Conservation (phyloP, 2,888 invertebrate species). For the Plebejus anna region DNA sequence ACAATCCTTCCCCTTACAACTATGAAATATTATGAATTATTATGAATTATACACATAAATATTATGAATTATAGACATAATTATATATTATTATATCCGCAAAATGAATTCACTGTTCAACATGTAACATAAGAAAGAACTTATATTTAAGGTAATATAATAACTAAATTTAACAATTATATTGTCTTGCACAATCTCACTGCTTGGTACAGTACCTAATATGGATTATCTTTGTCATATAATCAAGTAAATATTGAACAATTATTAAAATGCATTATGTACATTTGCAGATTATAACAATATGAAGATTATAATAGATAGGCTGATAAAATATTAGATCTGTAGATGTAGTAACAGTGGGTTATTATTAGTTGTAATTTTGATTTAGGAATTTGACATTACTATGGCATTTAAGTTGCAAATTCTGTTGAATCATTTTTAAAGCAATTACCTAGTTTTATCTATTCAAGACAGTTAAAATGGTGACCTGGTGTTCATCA, state of each 20-base stretch:
- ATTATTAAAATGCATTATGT: neutral
- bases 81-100: neutral
- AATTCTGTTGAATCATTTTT: neutral
- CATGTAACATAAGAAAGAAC: neutral
- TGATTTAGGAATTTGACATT: slow-evolving; percentile 14
- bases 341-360: slow-evolving; percentile 27
- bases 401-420: slow-evolving; percentile 20
- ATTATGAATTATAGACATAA: neutral
- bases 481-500: neutral
- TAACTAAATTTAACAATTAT: neutral
- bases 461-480: neutral
- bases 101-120: neutral
- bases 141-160: neutral
- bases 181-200: neutral
- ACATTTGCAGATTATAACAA: neutral
- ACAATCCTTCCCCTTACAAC: neutral
- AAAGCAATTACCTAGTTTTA: neutral
- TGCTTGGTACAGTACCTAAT: neutral
- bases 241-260: neutral
- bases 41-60: neutral
- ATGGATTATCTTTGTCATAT: neutral
- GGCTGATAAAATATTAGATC: slow-evolving; percentile 17
- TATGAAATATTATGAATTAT: neutral
- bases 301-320: slow-evolving; percentile 7
- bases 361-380: slow-evolving; percentile 22